phyloP scores from a whole-genome alignment of 2,113 vertebrate genomes.

The Mastomys natalensis region DNA sequence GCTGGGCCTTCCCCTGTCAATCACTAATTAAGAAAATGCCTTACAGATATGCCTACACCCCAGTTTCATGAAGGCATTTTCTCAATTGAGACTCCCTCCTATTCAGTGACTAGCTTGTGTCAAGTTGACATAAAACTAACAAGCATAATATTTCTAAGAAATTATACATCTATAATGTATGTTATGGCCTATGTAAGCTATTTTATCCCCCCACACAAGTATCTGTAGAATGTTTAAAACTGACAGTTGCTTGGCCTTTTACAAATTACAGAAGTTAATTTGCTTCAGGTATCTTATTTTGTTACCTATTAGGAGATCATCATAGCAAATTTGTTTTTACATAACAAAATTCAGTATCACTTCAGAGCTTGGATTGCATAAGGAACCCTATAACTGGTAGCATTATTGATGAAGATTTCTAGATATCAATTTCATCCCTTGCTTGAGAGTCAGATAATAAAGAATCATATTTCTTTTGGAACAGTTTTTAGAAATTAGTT shows the following conservation, averaged over 20 bases:
- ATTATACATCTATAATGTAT: no score
- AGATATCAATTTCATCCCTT: not conserved
- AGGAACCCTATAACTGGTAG: not conserved
- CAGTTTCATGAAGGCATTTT: not conserved
- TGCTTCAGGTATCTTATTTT: not conserved
- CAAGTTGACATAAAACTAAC: not conserved
- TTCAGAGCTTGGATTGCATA: not conserved
- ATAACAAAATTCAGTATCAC: not conserved
- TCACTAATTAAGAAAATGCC: not conserved
- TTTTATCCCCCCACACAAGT: no score
- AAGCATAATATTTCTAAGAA: not conserved
- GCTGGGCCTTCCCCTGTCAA: not conserved
- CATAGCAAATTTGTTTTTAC: not conserved
- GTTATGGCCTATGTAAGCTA: not conserved
- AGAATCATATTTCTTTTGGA: not conserved
- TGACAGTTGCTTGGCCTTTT: not conserved
- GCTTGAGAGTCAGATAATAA: not conserved
- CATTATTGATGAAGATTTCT: not conserved
- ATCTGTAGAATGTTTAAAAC: no score
- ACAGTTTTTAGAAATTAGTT: not conserved
- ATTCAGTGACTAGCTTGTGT: not conserved
- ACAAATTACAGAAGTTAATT: not conserved
- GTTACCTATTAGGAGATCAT: no score
- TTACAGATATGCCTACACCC: not conserved
- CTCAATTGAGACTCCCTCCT: not conserved